phyloP scores from a whole-genome alignment of 2,113 vertebrate species.

The Austrofundulus limnaeus region DNA sequence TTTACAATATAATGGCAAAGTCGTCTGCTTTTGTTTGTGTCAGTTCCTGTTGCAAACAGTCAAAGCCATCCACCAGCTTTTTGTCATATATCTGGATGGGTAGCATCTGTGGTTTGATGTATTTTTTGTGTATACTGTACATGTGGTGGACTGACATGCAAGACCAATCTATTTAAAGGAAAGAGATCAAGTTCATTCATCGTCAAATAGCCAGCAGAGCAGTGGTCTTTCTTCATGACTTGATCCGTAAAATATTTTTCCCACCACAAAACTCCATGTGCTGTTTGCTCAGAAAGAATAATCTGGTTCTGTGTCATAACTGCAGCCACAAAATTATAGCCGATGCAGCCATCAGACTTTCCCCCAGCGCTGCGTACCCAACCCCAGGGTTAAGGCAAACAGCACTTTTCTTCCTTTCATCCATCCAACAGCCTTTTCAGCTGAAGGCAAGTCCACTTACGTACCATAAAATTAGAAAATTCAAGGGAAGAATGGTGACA shows the following conservation, averaged over 20 bases:
- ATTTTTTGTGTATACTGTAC: slow-evolving; percentile 23
- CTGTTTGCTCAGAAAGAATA: slow-evolving; percentile 68
- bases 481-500: slow-evolving; percentile 37
- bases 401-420: slow-evolving; percentile 69
- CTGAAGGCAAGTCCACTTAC: slow-evolving; percentile 56
- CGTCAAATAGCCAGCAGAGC: slow-evolving; percentile 52
- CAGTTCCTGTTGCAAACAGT: slow-evolving; percentile 57
- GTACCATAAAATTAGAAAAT: slow-evolving; percentile 65
- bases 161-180: slow-evolving; percentile 54
- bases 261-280: slow-evolving; percentile 61
- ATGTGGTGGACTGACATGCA: slow-evolving; percentile 32
- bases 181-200: slow-evolving; percentile 62
- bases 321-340: slow-evolving; percentile 70
- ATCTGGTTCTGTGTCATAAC: slow-evolving; percentile 63
- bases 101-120: slow-evolving; percentile 24
- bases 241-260: slow-evolving; percentile 68
- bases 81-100: slow-evolving; percentile 61
- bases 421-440: slow-evolving; percentile 61
- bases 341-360: slow-evolving; percentile 54
- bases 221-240: slow-evolving; percentile 67
- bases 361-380: slow-evolving; percentile 37
- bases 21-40: slow-evolving; percentile 8
- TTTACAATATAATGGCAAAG: slow-evolving; percentile 33
- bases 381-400: slow-evolving; percentile 48
- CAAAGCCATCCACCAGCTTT: slow-evolving; percentile 36